phyloP scores from a whole-genome alignment of 37 sponge, comb jelly and placozoan genomes.

The Haliclona indistincta region DNA sequence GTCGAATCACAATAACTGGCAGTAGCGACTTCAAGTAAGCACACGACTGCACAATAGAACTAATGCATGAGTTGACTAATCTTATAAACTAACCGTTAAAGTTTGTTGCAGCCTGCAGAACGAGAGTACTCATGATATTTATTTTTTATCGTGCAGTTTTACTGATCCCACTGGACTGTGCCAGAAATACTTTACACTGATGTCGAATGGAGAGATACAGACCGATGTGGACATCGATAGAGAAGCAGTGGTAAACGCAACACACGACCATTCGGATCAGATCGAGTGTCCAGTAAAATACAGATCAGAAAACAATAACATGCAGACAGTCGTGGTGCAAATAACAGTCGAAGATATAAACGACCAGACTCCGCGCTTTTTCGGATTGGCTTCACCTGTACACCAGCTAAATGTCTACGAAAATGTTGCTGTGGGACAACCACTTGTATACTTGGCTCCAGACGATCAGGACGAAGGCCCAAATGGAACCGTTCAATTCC shows the following conservation, averaged over 20 bases:
- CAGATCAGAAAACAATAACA: neutral
- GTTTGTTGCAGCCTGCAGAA: too few relatives aligned
- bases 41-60: too few relatives aligned
- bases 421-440: conserved; percentile 5
- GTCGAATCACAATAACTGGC: neutral
- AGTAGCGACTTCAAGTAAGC: too few relatives aligned
- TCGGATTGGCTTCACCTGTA: conserved; percentile 19
- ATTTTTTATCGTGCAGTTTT: too few relatives aligned
- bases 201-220: conserved; percentile 8
- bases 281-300: conserved; percentile 32
- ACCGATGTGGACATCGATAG: conserved; percentile 42
- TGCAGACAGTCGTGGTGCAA: neutral
- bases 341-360: conserved; percentile 53
- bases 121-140: too few relatives aligned
- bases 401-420: conserved; percentile 12
- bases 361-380: conserved; percentile 61
- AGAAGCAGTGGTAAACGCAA: conserved; percentile 29
- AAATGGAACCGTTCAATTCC: conserved; percentile 48
- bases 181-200: conserved; percentile 6
- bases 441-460: conserved; percentile 29
- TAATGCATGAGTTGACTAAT: too few relatives aligned
- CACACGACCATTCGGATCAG: conserved; percentile 1
- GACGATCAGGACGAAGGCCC: conserved; percentile 59
- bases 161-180: neutral
- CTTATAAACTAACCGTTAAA: too few relatives aligned